A percentile compares a stretch with the other conserved stretches of the same genome.
Conservation (phyloP, 2,113 vertebrate species). For the Scomber japonicus region DNA sequence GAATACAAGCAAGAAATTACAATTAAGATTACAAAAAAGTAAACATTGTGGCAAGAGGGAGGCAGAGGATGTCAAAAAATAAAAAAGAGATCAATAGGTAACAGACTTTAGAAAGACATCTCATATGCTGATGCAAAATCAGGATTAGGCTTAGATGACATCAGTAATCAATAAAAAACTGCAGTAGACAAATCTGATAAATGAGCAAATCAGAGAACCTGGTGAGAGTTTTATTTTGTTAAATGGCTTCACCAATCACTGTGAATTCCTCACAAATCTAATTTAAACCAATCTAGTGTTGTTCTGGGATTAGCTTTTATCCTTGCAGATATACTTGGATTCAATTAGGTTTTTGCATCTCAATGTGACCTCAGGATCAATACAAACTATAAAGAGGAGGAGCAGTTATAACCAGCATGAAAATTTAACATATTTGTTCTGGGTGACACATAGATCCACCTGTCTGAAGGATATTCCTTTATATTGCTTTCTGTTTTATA, state of each 20-base stretch:
- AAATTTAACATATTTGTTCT: background rate
- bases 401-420: background rate
- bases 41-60: background rate
- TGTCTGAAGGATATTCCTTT: background rate
- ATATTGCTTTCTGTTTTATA: background rate
- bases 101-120: background rate
- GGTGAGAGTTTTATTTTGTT: background rate
- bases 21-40: constrained; percentile 21
- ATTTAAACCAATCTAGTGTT: constrained; percentile 19
- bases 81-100: constrained; percentile 11
- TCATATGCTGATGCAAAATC: constrained; percentile 8
- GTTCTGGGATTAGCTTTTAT: too few relatives aligned
- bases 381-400: background rate
- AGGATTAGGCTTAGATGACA: constrained; percentile 15
- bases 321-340: constrained; percentile 1
- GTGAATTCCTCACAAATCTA: constrained; percentile 13
- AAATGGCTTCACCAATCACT: constrained; percentile 1
- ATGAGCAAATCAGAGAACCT: background rate
- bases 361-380: constrained; percentile 28
- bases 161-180: constrained; percentile 24
- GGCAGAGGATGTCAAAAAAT: background rate
- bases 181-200: constrained; percentile 8
- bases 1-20: constrained; percentile 21
- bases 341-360: constrained; percentile 18
- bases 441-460: background rate